Evolutionary conservation across 2,797 vertebrate genomes (phyloP).

Genomic region (Tachyglossus aculeatus): DNA sequence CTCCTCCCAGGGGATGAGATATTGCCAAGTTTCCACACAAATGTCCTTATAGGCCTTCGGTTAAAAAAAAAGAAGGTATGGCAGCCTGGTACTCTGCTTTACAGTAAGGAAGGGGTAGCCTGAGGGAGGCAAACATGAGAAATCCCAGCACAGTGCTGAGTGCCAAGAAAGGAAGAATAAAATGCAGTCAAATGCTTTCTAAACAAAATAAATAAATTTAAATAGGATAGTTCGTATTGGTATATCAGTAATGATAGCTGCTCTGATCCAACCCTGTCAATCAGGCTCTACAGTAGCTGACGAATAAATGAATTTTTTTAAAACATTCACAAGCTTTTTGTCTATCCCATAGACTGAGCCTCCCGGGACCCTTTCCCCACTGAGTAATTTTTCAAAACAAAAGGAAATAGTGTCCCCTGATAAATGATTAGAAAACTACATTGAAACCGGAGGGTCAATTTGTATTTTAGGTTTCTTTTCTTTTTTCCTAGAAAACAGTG

Average conservation of each 20-base stretch:
- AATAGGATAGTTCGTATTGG: constrained; percentile 19
- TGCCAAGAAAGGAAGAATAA: constrained; percentile 1
- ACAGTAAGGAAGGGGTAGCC: neutral
- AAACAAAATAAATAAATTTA: constrained; percentile 28
- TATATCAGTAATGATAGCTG: neutral
- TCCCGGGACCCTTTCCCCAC: constrained; percentile 21
- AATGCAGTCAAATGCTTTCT: constrained; percentile 27
- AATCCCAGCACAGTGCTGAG: constrained; percentile 22
- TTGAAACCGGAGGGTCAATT: constrained; percentile 8
- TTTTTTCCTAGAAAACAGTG: constrained; percentile 31
- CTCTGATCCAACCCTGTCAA: neutral
- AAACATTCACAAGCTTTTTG: neutral
- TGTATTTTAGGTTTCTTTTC: too few species aligned
- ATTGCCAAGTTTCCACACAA: too few species aligned
- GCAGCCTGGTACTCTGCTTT: neutral
- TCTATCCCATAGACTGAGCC: constrained; percentile 12
- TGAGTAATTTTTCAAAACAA: constrained; percentile 27
- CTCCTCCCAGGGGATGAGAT: too few species aligned
- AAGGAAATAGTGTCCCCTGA: neutral
- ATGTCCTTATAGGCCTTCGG: too few species aligned
- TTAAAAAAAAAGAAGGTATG: neutral
- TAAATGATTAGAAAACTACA: constrained; percentile 10
- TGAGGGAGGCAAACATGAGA: constrained; percentile 39
- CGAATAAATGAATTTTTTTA: constrained; percentile 11
- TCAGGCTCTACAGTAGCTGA: neutral